These are phyloP conservation scores for Cossypha caffra DNA, from an alignment of 2,797 vertebrate genomes.

Conservation along the genomic window DNA sequence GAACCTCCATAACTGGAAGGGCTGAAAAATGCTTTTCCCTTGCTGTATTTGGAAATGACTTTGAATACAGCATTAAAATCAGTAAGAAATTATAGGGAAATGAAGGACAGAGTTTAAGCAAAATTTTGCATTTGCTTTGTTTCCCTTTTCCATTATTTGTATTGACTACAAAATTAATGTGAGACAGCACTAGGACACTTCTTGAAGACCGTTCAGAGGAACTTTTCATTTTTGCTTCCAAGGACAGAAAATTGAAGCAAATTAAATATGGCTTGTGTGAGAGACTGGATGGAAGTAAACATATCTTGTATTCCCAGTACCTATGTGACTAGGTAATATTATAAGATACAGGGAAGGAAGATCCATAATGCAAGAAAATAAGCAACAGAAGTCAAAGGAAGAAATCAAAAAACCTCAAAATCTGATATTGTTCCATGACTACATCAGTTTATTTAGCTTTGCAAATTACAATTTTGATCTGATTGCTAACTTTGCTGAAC, in stretches of 20 bases:
- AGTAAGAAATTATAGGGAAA: background rate
- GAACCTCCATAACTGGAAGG: background rate
- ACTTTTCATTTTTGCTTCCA: background rate
- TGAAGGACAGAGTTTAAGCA: background rate
- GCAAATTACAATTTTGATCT: constrained; percentile 1
- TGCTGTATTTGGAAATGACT: background rate
- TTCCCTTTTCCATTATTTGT: background rate
- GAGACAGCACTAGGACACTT: background rate
- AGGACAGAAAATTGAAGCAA: background rate
- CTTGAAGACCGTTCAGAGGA: background rate
- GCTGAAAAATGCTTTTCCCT: background rate
- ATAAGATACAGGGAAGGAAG: background rate
- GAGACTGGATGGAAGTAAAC: background rate
- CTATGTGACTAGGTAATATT: background rate
- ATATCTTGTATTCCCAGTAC: background rate
- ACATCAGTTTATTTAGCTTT: background rate
- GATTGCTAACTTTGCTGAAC: background rate
- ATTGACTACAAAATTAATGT: background rate
- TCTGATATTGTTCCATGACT: background rate
- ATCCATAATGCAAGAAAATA: background rate
- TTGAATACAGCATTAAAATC: background rate
- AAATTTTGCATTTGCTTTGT: background rate
- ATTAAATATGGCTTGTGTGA: background rate
- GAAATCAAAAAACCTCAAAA: background rate
- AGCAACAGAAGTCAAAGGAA: background rate